These are phyloP conservation scores for Lytechinus variegatus DNA, from an alignment of 35 echinoderm and acorn worm species.

Conservation along the genomic window DNA sequence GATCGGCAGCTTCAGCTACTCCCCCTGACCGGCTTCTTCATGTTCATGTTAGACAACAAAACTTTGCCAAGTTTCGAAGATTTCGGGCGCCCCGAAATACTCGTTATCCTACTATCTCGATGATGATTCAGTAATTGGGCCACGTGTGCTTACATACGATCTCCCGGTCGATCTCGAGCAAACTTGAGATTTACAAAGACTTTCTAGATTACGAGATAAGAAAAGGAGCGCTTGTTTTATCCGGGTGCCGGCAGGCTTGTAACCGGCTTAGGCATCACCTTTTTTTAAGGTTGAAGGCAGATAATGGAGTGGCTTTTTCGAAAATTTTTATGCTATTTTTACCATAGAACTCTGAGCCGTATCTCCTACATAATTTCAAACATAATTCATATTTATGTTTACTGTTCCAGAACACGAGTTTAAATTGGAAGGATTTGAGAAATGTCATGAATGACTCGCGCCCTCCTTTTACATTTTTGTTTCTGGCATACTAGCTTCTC, in stretches of 20 bases:
- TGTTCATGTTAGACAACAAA: background rate
- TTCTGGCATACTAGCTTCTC: too few species aligned
- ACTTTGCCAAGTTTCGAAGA: background rate
- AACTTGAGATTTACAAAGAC: background rate
- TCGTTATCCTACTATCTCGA: background rate
- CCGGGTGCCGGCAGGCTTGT: background rate
- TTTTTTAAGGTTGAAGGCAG: too few species aligned
- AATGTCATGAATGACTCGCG: too few species aligned
- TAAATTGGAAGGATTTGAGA: too few species aligned
- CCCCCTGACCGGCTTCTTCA: background rate
- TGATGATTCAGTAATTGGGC: background rate
- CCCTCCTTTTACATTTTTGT: too few species aligned
- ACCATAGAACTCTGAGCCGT: too few species aligned
- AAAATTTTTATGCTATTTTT: too few species aligned
- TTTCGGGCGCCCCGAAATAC: background rate
- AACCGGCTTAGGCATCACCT: background rate
- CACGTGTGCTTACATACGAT: conserved; percentile 17
- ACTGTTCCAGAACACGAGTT: too few species aligned
- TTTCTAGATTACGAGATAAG: background rate
- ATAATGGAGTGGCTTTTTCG: too few species aligned
- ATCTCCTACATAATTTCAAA: too few species aligned
- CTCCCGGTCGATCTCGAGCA: background rate
- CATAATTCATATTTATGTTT: too few species aligned
- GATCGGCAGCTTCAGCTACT: background rate
- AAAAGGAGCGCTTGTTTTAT: background rate